Base-by-base conservation (phyloP, 1,140 invertebrate genomes). In the Trichoplusia ni region DNA sequence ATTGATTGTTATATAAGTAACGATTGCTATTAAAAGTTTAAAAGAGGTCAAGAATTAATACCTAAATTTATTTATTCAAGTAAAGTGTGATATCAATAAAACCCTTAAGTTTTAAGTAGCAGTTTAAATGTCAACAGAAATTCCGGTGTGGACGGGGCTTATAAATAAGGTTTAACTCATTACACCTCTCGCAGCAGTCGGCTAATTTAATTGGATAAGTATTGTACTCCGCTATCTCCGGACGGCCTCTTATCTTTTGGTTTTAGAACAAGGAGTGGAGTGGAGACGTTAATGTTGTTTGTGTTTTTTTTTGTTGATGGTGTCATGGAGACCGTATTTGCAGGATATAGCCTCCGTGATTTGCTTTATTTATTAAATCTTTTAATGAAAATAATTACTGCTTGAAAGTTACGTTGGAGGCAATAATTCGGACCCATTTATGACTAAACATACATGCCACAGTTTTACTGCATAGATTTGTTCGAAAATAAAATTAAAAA, bases 141-240 rank as follows among this genome's bases (percentile, higher is more conserved):
- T 54, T 23, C 16, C 11, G 38, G n/a, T 44, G 13, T 9, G 19
- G 16, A 31, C 7, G 27, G 31, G 14, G 3, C 21, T 60, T 60
- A 47, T 60, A 60, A 47, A 73, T 69, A 78, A 67, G 64, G 47
- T 49, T 31, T 31, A 66, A 75, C 58, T 73, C 70, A 75, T 78
- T 78, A 73, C 69, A 61, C 58, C 53, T 68, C 35, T 38, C 62
- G 67, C 64, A 21, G 59, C 65, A 69, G 68, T 76, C 64, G 65
- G 78, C 69, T 74, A 67, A 73, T 76, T 78, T 81, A 81, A 81
- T 81, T 81, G 78, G 78, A 71, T 73, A 81, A 75, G 68, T 81
- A 78, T 78, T 78, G 73, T 75, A 72, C 72, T 51, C 35, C 60
- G 66, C 62, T 81, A 78, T 81, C 73, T 71, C 62, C 35, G 59